Evolutionary conservation across 2,797 vertebrate species (phyloP).

Genomic region (Tinamus major): DNA sequence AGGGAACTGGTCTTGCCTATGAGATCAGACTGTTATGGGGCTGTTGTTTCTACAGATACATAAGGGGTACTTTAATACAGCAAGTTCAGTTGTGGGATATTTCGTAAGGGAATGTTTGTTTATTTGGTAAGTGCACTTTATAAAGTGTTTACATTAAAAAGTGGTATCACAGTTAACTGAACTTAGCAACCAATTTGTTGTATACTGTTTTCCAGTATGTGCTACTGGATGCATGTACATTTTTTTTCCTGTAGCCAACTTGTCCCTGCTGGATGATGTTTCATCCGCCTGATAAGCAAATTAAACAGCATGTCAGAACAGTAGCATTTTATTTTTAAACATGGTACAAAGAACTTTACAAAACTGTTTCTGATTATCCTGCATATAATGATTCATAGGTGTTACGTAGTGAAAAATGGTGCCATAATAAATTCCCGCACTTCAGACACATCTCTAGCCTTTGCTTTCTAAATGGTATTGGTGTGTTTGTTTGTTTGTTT

Average conservation of each 20-base stretch:
- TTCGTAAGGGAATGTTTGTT: neutral
- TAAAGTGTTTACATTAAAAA: neutral
- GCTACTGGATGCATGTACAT: conserved; percentile 37
- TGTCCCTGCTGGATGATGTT: conserved; percentile 57
- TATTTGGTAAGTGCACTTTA: conserved; percentile 12
- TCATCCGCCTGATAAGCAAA: conserved; percentile 65
- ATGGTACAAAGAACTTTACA: conserved; percentile 43
- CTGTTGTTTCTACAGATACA: fast-evolving
- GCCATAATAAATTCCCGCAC: neutral
- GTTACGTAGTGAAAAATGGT: neutral
- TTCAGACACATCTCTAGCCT: neutral
- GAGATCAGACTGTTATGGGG: conserved; percentile 6
- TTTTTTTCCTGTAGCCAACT: conserved; percentile 50
- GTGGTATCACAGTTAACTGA: conserved; percentile 8
- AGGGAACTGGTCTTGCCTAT: conserved; percentile 13
- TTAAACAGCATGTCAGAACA: conserved; percentile 44
- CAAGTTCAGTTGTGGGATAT: neutral
- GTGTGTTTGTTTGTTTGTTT: neutral
- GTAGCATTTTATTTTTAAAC: conserved; percentile 54
- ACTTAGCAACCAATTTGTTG: conserved; percentile 79
- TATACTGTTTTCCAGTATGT: conserved; percentile 56
- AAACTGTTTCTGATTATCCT: conserved; percentile 28
- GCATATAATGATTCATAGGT: neutral
- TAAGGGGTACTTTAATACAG: neutral
- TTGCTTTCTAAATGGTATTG: neutral